phyloP scores from a whole-genome alignment of 1,140 invertebrate species.

The Thaumetopoea pityocampa region DNA sequence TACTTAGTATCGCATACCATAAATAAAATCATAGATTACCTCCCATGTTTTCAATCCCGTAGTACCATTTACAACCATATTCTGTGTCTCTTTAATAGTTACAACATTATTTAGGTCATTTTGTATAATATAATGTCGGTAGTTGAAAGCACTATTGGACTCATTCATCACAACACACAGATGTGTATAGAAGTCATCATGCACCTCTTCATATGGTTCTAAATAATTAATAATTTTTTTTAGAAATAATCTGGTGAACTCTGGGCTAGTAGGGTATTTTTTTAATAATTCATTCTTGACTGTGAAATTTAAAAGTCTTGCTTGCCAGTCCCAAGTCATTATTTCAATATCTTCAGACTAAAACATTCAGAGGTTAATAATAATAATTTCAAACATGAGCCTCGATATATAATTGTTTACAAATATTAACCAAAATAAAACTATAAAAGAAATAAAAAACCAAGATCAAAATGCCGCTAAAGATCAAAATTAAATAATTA shows the following conservation, averaged over 20 bases:
- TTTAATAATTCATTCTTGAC: conserved; percentile 33
- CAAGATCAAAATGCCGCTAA: too few species aligned
- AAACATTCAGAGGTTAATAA: conserved; percentile 19
- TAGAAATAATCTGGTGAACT: conserved; percentile 48
- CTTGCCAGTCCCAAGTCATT: conserved; percentile 39
- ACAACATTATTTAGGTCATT: conserved; percentile 38
- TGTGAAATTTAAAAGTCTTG: conserved; percentile 41
- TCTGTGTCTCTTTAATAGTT: conserved; percentile 59
- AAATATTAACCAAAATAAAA: too few species aligned
- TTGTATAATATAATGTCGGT: conserved; percentile 48
- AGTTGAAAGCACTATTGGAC: conserved; percentile 28
- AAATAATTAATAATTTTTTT: conserved; percentile 51
- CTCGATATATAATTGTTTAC: too few species aligned
- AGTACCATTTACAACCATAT: conserved; percentile 63
- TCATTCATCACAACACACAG: conserved; percentile 41
- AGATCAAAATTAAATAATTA: too few species aligned
- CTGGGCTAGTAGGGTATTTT: conserved; percentile 44
- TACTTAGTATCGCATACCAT: too few species aligned
- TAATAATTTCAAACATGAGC: too few species aligned
- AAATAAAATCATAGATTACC: conserved; percentile 32
- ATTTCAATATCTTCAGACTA: conserved; percentile 36
- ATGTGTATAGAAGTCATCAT: conserved; percentile 50
- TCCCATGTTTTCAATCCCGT: conserved; percentile 66
- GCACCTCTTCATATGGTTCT: conserved; percentile 50
- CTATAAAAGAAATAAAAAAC: too few species aligned